These are phyloP conservation scores for Tigriopus japonicus DNA, from an alignment of 1,140 invertebrate species.

Conservation along the genomic window DNA sequence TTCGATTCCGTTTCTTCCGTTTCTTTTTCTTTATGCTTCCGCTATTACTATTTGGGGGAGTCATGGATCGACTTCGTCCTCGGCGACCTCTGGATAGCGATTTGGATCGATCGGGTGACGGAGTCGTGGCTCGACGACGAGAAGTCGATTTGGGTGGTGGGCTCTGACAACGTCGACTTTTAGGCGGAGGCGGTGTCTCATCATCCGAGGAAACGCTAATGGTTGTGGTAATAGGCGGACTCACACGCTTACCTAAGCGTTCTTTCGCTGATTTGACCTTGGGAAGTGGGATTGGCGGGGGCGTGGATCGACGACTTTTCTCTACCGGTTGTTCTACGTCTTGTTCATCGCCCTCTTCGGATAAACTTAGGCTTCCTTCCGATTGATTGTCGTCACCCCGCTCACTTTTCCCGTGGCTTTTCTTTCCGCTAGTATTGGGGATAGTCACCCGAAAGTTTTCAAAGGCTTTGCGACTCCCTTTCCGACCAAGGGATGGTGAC, in stretches of 20 bases:
- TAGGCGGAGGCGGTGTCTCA: background rate
- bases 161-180: background rate
- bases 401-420: too few species aligned
- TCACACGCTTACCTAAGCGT: background rate
- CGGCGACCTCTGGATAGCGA: background rate
- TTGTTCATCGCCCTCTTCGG: background rate
- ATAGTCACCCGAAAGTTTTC: constrained; percentile 7
- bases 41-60: background rate
- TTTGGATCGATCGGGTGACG: too few species aligned
- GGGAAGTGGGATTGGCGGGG: too few species aligned
- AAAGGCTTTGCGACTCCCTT: background rate
- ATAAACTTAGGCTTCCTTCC: constrained; percentile 7
- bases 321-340: background rate
- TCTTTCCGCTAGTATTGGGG: too few species aligned
- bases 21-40: background rate
- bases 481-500: too few species aligned
- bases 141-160: background rate
- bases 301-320: too few species aligned
- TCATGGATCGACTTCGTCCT: background rate
- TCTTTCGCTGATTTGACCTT: background rate
- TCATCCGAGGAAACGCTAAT: background rate
- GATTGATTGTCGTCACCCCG: too few species aligned
- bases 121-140: background rate
- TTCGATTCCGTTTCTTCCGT: background rate
- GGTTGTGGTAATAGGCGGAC: background rate